Base-by-base conservation (phyloP, 2,113 vertebrate genomes). In the Vicugna pacos region DNA sequence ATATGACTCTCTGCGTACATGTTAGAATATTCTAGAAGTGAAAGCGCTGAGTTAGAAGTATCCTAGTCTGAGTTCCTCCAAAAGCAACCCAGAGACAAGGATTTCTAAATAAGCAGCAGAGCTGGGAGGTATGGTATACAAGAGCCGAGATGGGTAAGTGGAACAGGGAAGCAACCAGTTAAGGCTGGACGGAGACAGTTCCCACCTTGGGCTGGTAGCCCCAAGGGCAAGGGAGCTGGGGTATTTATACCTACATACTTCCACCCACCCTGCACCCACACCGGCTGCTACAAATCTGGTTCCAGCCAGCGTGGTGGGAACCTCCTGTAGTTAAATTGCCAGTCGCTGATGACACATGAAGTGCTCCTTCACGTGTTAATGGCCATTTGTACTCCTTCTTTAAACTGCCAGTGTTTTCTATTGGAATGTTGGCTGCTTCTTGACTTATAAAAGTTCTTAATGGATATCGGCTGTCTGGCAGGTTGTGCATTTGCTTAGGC, bases 21-120 rank as follows among this genome's bases (percentile, higher is more conserved):
- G 1, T 32, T 81, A 88, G 65, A 42, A 3, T 8, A 20, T 22
- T 88, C 73, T 14, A 81, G 93, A 94, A 96, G 86, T 52, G 75
- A 97, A 83, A 98, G 95, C 73, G 67, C 81, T 79, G 81, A 97
- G n/a, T 95, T 72, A 72, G n/a, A 35, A 12, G 5, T 1, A 8
- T 28, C 38, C 15, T 17, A 15, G 13, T 16, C 65, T 13, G 19
- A 50, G 22, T 56, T 58, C 69, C 62, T 72, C 91, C 42, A 35
- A 86, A 48, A 89, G 46, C 19, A 0, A 19, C 30, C 13, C 0
- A 6, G 54, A 69, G 32, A 48, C 35, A 4, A 56, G 22, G 24
- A 64, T 16, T 8, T 35, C 24, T 42, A 52, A 4, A 22, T 5
- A 35, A 42, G 6, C 7, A 56, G 69, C 4, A 12, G 1, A 28